A percentile compares a stretch with the other conserved stretches of the same genome.
Evolutionary conservation across 2,888 invertebrate genomes (phyloP).

Genomic region (Fissipunctia ypsillon): DNA sequence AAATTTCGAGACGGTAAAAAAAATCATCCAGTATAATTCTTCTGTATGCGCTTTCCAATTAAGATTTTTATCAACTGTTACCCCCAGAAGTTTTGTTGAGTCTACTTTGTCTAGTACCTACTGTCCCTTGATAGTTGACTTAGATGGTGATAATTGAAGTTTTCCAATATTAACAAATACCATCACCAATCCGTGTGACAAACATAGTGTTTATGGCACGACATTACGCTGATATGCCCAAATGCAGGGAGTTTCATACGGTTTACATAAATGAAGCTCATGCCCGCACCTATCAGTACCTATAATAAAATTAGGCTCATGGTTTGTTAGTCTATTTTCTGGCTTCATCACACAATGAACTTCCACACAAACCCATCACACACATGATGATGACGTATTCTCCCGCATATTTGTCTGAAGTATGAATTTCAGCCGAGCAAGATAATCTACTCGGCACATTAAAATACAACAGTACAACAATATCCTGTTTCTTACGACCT

Average conservation of each 20-base stretch:
- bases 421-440: not conserved
- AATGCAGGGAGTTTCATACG: no score
- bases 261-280: not conserved
- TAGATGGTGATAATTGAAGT: not conserved
- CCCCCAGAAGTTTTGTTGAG: no score
- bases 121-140: no score
- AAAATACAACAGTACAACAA: slow-evolving; percentile 31
- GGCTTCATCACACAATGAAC: not conserved
- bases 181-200: not conserved
- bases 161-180: not conserved
- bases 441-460: not conserved
- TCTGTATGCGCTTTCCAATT: no score
- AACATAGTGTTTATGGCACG: not conserved
- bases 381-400: not conserved
- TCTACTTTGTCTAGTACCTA: no score
- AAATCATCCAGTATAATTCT: no score
- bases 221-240: not conserved
- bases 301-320: not conserved
- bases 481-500: slow-evolving; percentile 55
- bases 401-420: not conserved
- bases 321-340: not conserved
- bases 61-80: no score
- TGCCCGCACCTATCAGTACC: not conserved
- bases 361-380: no score
- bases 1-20: no score